Base-by-base conservation (phyloP, 2,888 invertebrate genomes). In the Camponotus fellah region DNA sequence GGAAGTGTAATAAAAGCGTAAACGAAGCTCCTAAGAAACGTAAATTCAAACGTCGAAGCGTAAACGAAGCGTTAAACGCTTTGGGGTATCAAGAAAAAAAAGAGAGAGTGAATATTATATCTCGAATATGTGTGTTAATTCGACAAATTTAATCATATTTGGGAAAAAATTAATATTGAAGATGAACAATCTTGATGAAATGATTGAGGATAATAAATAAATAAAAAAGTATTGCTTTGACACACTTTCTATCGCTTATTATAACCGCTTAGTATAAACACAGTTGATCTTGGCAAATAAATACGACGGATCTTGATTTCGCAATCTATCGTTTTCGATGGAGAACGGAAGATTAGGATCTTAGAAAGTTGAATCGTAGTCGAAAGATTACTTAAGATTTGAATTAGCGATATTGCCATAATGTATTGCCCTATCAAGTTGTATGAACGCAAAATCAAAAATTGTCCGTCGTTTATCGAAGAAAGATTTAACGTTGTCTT, bases 401-500 rank as follows among this genome's bases (percentile, higher is more conserved):
- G 69, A 68, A n/a, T 58, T 53, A 53, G 46, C 26, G n/a, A n/a
- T 37, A 21, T 37, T 65, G 14, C 2, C 14, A 14, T 37, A 53
- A 10, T 21, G 37, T 14, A 56, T 58, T 26, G 37, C 14, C 40
- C 17, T n/a, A 8, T 17, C 34, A 21, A 66, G 21, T 14, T 17
- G 8, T 21, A 58, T 3, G 21, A 10, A 43, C 37, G 58, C 3
- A 21, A 60, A 66, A 14, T 68, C 34, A 40, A 83, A 77, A 68
- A 71, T n/a, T 43, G 10, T 46, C 32, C 8, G 26, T 64, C 49
- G 32, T 56, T 62, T 21, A 34, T 12, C 71, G n/a, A 21, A 21
- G 46, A 80, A 66, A 37, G 85, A 81, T 77, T 85, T 83, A 82
- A 75, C n/a, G 65, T 58, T 79, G 82, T 81, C 85, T 83, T 72